Evolutionary conservation across 2,888 invertebrate genomes (phyloP).

Genomic region (Catocala fraxini): DNA sequence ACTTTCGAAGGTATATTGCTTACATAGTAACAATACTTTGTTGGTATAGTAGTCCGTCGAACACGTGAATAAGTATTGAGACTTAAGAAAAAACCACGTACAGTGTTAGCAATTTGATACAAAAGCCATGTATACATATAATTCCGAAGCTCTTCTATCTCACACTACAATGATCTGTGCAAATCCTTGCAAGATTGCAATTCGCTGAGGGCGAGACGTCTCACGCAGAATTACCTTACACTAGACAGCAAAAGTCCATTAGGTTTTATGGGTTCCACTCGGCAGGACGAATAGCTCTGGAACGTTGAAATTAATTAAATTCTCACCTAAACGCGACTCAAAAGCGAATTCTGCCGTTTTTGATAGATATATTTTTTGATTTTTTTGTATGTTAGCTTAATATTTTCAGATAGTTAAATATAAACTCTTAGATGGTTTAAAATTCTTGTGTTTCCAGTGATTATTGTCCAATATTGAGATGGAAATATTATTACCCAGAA

Average conservation of each 20-base stretch:
- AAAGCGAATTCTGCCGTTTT: slow-evolving; percentile 52
- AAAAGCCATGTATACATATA: slow-evolving; percentile 11
- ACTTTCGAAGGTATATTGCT: too few species aligned
- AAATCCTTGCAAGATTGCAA: slow-evolving; percentile 69
- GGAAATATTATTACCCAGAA: too few species aligned
- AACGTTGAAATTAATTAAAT: slow-evolving; percentile 84
- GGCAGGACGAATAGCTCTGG: slow-evolving; percentile 76
- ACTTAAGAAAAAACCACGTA: not conserved
- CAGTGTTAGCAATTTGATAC: slow-evolving; percentile 9
- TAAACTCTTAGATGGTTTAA: too few species aligned
- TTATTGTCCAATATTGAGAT: too few species aligned
- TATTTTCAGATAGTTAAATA: slow-evolving; percentile 18
- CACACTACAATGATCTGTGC: slow-evolving; percentile 43
- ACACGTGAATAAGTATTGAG: not conserved
- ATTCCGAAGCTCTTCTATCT: slow-evolving; percentile 12
- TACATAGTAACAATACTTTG: too few species aligned
- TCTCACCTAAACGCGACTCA: slow-evolving; percentile 71
- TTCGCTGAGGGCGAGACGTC: slow-evolving; percentile 68
- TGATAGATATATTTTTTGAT: slow-evolving; percentile 32
- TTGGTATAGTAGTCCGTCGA: too few species aligned
- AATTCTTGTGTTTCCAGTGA: too few species aligned
- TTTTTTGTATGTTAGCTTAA: slow-evolving; percentile 13
- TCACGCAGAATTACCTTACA: slow-evolving; percentile 75
- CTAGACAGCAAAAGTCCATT: slow-evolving; percentile 85
- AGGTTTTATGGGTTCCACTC: slow-evolving; percentile 81